phyloP scores from a whole-genome alignment of 2,888 invertebrate species.

The Leptodirus hochenwartii region DNA sequence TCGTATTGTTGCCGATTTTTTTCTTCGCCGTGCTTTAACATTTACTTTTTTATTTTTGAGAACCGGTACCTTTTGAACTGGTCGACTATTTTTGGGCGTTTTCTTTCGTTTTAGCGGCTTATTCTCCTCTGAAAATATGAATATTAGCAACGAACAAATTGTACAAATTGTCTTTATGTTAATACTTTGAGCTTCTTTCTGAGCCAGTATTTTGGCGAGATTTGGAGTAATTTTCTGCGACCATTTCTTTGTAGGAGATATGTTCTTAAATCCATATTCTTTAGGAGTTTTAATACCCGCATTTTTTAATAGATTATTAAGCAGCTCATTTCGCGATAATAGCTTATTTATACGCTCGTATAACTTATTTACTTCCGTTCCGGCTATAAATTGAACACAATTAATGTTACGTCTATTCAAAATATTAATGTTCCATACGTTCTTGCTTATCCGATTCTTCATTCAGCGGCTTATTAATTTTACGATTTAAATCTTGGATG shows the following conservation, averaged over 20 bases:
- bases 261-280: conserved; percentile 19
- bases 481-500: conserved; percentile 24
- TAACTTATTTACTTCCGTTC: conserved; percentile 21
- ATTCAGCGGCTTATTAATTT: conserved; percentile 20
- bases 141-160: conserved; percentile 5
- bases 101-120: conserved; percentile 7
- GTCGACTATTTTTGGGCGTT: conserved; percentile 7
- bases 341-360: conserved; percentile 24
- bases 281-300: conserved; percentile 25
- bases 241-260: conserved; percentile 18
- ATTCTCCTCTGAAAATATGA: conserved; percentile 16
- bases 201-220: conserved; percentile 19
- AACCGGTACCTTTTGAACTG: conserved; percentile 5
- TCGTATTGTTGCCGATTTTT: neutral
- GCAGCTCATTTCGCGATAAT: conserved; percentile 24
- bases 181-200: conserved; percentile 23
- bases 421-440: conserved; percentile 12
- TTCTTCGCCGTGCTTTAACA: conserved; percentile 1
- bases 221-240: conserved; percentile 20
- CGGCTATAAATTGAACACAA: conserved; percentile 14
- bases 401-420: neutral
- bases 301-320: conserved; percentile 23
- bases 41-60: conserved; percentile 5
- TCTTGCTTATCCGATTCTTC: conserved; percentile 13
- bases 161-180: conserved; percentile 11